phyloP scores from a whole-genome alignment of 2,113 vertebrate species.

The Cardinalis cardinalis region DNA sequence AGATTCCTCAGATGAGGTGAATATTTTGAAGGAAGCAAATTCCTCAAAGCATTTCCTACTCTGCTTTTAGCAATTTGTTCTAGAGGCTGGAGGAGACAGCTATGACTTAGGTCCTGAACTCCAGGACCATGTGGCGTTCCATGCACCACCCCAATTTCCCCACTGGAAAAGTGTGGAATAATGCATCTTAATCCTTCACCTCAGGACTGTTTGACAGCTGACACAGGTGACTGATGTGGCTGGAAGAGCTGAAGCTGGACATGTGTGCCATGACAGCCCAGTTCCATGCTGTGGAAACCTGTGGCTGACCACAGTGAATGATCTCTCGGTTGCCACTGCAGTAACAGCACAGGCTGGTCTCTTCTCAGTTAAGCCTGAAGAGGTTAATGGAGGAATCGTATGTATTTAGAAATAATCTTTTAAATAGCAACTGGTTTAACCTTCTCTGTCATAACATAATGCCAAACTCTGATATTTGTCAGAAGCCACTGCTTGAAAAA shows the following conservation, averaged over 20 bases:
- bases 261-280: background rate
- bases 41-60: background rate
- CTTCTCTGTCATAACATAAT: background rate
- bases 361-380: background rate
- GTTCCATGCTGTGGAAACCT: background rate
- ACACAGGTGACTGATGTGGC: background rate
- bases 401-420: background rate
- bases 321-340: background rate
- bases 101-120: background rate
- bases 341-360: background rate
- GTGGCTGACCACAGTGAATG: background rate
- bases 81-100: background rate
- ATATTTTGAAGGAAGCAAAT: background rate
- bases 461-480: background rate
- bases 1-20: background rate
- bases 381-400: background rate
- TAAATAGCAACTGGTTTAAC: background rate
- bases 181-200: background rate
- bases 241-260: background rate
- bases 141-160: background rate
- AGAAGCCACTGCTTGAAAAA: background rate
- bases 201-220: background rate
- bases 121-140: rapidly evolving
- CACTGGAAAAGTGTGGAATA: background rate
- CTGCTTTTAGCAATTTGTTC: background rate